Evolutionary conservation across 1,140 invertebrate genomes (phyloP).

Genomic region (Cyclina sinensis): DNA sequence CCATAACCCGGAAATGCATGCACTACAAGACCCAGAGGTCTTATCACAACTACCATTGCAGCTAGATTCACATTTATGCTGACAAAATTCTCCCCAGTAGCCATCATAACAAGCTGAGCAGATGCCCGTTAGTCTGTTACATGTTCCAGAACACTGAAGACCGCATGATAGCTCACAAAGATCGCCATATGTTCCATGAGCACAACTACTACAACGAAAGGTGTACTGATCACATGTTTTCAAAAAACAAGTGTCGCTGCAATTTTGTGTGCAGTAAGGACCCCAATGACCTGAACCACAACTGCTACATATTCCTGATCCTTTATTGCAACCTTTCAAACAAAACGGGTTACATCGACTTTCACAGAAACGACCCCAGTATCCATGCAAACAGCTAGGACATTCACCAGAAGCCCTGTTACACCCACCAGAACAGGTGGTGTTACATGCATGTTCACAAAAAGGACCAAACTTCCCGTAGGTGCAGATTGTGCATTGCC

Average conservation of each 20-base stretch:
- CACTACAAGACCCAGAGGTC: not conserved
- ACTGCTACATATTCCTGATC: not conserved
- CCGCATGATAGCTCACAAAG: not conserved
- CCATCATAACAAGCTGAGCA: not conserved
- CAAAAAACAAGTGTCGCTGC: not conserved
- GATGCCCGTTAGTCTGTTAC: not conserved
- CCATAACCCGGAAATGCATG: not conserved
- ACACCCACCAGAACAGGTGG: not conserved
- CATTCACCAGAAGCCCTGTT: not conserved
- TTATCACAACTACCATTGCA: conserved; percentile 5
- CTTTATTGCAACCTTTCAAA: not conserved
- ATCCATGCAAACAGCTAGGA: no score
- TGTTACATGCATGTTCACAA: not conserved
- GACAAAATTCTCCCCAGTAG: not conserved
- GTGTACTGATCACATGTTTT: not conserved
- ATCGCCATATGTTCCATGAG: not conserved
- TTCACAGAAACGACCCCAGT: no score
- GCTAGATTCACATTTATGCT: not conserved
- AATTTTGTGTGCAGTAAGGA: not conserved
- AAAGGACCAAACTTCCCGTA: no score
- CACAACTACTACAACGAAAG: not conserved
- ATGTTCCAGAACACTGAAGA: not conserved
- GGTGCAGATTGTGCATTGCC: no score
- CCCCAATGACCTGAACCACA: not conserved
- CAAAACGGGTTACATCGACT: not conserved